A percentile compares a stretch with the other conserved stretches of the same genome.
Conservation (phyloP, 1,140 invertebrate genomes). For the Drosophila triauraria region DNA sequence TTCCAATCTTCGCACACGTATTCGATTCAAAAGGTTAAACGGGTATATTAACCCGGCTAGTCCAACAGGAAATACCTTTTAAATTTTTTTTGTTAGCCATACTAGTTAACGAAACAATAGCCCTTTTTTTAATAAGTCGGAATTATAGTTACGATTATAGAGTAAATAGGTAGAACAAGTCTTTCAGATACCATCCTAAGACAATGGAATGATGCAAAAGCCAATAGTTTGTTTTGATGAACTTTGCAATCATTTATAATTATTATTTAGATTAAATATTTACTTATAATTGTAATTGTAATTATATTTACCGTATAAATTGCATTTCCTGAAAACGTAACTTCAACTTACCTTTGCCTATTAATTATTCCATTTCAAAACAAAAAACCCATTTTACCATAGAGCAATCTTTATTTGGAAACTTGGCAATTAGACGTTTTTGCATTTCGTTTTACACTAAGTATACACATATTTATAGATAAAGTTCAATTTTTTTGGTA, state of each 20-base stretch:
- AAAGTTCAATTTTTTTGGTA: constrained; percentile 22
- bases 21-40: background rate
- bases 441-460: constrained; percentile 55
- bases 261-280: background rate
- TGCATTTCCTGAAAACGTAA: background rate
- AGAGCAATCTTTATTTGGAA: constrained; percentile 37
- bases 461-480: constrained; percentile 40
- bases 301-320: background rate
- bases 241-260: too few relatives aligned
- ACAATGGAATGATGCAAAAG: too few relatives aligned
- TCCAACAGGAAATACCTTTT: background rate
- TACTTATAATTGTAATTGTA: too few relatives aligned
- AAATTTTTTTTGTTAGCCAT: background rate
- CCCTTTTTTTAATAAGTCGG: too few relatives aligned
- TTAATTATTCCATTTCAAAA: background rate
- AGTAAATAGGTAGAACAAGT: too few relatives aligned
- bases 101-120: too few relatives aligned
- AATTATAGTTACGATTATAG: too few relatives aligned
- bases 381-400: background rate
- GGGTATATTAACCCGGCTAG: background rate
- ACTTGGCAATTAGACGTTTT: constrained; percentile 19
- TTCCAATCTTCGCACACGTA: background rate
- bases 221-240: too few relatives aligned
- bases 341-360: background rate
- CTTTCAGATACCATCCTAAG: too few relatives aligned